Evolutionary conservation across 2,888 invertebrate species (phyloP), one percentile per base, ranked within the genome.

Genomic region (Drosophila aldrichi): DNA sequence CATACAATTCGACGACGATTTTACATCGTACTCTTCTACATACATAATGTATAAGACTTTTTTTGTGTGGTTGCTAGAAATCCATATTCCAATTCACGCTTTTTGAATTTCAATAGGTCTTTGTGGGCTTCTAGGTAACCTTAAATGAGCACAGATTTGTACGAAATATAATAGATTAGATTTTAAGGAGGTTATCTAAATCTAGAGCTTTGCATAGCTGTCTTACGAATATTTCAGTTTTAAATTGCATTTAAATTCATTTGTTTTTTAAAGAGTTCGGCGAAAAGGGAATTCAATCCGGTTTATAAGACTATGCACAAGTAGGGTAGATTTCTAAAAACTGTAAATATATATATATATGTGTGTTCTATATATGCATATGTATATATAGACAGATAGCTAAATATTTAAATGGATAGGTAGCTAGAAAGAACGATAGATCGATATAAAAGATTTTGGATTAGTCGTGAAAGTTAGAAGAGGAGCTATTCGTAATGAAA

Each of bases 1-100:
- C 54, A 52, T 58, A 43, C 46, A 51, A 34, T 44, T 57, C n/a
- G 57, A 56, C 41, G 70, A 60, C 51, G 59, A n/a, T 51, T 14
- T 41, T 49, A 34, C 20, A 20, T 16, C 41, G 48, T 12, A 12
- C 12, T 29, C 18, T 4, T 18, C 18, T 29, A 49, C 18, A 29
- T 29, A 40, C 54, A 41, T 29, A 55, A 20, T 40, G 25, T 20
- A 60, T n/a, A 22, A 25, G 18, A 18, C 25, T 18, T 9, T 9
- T 18, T 9, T 9, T 10, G 16, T 65, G 57, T 65, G 43, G 54
- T 55, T 61, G 61, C 16, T 52, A n/a, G 44, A 70, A 55, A 65
- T 65, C 46, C 25, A 70, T 62, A 64, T 48, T n/a, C 48, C 48
- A 48, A 29, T 48, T 6, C 36, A 69, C 22, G 41, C 22, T 41